phyloP scores from a whole-genome alignment of 2,888 invertebrate species.

The Myopa testacea region DNA sequence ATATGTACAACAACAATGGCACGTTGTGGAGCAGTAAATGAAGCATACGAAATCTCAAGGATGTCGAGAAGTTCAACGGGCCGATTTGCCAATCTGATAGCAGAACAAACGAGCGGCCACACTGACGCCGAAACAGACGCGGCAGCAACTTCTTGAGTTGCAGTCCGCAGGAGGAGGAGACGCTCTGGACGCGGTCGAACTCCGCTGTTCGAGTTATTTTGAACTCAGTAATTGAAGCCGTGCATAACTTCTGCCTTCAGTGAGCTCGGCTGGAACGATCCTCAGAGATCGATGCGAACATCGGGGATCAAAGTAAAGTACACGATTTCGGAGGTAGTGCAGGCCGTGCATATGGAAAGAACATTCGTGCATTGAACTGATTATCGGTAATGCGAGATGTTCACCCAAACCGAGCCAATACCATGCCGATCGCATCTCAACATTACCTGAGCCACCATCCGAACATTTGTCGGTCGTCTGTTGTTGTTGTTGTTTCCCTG shows the following conservation, averaged over 20 bases:
- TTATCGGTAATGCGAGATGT: not conserved
- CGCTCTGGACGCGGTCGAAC: not conserved
- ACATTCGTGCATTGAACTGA: conserved; percentile 17
- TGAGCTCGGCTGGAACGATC: not conserved
- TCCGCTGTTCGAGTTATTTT: too few relatives aligned
- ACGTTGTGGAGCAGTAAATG: conserved; percentile 26
- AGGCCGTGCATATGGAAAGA: not conserved
- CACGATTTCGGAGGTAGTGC: conserved; percentile 26
- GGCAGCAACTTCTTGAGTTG: too few relatives aligned
- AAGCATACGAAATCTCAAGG: conserved; percentile 51
- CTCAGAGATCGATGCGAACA: not conserved
- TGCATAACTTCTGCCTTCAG: not conserved
- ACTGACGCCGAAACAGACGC: conserved; percentile 30
- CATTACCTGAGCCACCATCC: not conserved
- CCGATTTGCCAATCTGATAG: conserved; percentile 31
- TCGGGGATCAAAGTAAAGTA: not conserved
- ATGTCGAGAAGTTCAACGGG: conserved; percentile 40
- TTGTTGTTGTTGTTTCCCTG: not conserved
- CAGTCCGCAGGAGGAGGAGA: too few relatives aligned
- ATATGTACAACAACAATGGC: conserved; percentile 42
- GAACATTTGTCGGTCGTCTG: not conserved
- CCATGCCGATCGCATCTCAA: conserved; percentile 12
- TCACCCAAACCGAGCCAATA: not conserved
- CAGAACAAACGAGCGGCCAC: conserved; percentile 37
- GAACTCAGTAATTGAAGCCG: conserved; percentile 19